phyloP scores from a whole-genome alignment of 2,888 invertebrate genomes.

The Acanthoscelides obtectus region DNA sequence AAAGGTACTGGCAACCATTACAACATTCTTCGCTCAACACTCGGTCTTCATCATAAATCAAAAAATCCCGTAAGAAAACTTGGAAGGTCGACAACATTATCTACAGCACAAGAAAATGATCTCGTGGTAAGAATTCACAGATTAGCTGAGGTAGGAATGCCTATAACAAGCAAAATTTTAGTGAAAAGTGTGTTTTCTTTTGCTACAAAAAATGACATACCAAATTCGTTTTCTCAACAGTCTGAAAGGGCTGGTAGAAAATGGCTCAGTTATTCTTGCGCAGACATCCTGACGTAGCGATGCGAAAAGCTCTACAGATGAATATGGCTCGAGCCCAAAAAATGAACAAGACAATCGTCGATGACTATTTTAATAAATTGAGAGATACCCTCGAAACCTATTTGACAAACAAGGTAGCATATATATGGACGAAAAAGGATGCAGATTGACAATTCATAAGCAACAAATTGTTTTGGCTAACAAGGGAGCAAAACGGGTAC shows the following conservation, averaged over 20 bases:
- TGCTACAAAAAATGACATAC: slow-evolving; percentile 9
- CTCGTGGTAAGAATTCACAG: too few species aligned
- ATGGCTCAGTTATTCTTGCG: slow-evolving; percentile 23
- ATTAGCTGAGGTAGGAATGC: too few species aligned
- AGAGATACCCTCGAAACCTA: not conserved
- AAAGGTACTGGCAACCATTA: not conserved
- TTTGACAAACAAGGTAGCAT: slow-evolving; percentile 24
- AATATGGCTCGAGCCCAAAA: slow-evolving; percentile 32
- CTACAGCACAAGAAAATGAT: slow-evolving; percentile 17
- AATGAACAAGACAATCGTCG: slow-evolving; percentile 16
- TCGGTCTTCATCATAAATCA: not conserved
- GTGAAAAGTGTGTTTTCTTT: slow-evolving; percentile 16
- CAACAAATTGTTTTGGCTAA: slow-evolving; percentile 23
- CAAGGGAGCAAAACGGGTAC: too few species aligned
- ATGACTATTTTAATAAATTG: slow-evolving; percentile 2
- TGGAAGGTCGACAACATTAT: slow-evolving; percentile 4
- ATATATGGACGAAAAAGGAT: slow-evolving; percentile 32
- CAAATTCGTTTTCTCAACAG: slow-evolving; percentile 19
- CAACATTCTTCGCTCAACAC: not conserved
- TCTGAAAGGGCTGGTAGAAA: slow-evolving; percentile 25
- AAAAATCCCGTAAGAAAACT: not conserved
- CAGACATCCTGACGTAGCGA: slow-evolving; percentile 22
- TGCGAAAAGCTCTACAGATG: slow-evolving; percentile 28
- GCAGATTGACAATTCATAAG: slow-evolving; percentile 27
- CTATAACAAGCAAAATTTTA: slow-evolving; percentile 16